Conservation (phyloP, 2,888 invertebrate genomes). For the Busseola fusca region DNA sequence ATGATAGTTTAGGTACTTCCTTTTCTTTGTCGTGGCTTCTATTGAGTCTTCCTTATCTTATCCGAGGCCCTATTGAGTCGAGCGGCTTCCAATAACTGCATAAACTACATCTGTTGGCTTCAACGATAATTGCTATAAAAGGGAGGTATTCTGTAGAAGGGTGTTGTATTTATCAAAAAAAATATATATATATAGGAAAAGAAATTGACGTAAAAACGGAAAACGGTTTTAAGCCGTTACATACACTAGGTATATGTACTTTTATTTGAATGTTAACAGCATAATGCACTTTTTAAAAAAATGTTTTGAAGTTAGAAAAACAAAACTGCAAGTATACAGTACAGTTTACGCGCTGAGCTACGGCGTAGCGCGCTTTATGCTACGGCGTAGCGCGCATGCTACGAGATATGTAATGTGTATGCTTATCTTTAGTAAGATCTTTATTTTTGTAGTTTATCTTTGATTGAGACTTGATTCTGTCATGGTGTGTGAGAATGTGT, state of each 20-base stretch:
- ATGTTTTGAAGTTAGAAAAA: neutral
- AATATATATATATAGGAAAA: neutral
- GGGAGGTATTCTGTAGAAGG: neutral
- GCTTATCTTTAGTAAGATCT: neutral
- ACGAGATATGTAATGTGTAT: too few relatives aligned
- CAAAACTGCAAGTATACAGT: neutral
- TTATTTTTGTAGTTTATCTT: neutral
- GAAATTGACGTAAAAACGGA: neutral
- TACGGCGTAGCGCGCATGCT: conserved; percentile 26
- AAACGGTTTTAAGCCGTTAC: neutral
- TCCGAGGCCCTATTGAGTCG: conserved; percentile 12
- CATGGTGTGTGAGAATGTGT: neutral
- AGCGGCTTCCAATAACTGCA: conserved; percentile 30
- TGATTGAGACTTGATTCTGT: neutral
- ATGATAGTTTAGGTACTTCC: neutral
- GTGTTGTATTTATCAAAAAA: conserved; percentile 1
- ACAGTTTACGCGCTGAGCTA: neutral
- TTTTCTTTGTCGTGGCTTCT: neutral
- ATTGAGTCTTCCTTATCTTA: neutral
- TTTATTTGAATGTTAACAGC: neutral
- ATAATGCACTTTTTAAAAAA: too few relatives aligned
- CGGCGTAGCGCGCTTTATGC: conserved; percentile 1
- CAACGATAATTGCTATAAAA: conserved; percentile 24
- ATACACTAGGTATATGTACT: too few relatives aligned
- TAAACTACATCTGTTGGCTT: conserved; percentile 30